These are phyloP conservation scores for Celastrina argiolus DNA, from an alignment of 2,888 invertebrate genomes.

Conservation along the genomic window DNA sequence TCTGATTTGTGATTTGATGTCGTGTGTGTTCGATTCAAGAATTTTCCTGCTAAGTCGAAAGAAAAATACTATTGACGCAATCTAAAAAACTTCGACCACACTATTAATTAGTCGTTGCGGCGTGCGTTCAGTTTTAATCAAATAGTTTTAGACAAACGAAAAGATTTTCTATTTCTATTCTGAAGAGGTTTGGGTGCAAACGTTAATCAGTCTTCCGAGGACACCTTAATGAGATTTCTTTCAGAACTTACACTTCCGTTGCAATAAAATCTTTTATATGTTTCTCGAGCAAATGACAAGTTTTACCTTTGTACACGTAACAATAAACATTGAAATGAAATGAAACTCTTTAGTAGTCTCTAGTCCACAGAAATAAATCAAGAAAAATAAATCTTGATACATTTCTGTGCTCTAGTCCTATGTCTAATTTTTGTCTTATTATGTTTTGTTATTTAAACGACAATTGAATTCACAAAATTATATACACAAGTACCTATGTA, in stretches of 20 bases:
- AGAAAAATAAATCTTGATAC: too few relatives aligned
- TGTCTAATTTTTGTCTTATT: too few relatives aligned
- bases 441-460: too few relatives aligned
- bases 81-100: background rate
- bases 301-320: conserved; percentile 28
- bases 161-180: conserved; percentile 48
- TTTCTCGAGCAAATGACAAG: conserved; percentile 24
- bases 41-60: background rate
- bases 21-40: background rate
- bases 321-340: background rate
- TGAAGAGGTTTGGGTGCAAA: conserved; percentile 37
- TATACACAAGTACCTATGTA: background rate
- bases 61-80: background rate
- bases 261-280: conserved; percentile 42
- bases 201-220: conserved; percentile 61
- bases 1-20: background rate
- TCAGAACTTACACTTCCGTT: conserved; percentile 28
- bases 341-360: too few relatives aligned
- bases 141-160: conserved; percentile 31
- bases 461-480: too few relatives aligned
- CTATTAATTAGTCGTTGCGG: background rate
- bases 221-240: conserved; percentile 68
- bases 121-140: conserved; percentile 7
- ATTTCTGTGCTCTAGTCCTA: too few relatives aligned
- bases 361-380: too few relatives aligned